A percentile compares a stretch with the other conserved stretches of the same genome.
Conservation (phyloP, 2,797 vertebrate species). For the Stomatorhinus walkeri region DNA sequence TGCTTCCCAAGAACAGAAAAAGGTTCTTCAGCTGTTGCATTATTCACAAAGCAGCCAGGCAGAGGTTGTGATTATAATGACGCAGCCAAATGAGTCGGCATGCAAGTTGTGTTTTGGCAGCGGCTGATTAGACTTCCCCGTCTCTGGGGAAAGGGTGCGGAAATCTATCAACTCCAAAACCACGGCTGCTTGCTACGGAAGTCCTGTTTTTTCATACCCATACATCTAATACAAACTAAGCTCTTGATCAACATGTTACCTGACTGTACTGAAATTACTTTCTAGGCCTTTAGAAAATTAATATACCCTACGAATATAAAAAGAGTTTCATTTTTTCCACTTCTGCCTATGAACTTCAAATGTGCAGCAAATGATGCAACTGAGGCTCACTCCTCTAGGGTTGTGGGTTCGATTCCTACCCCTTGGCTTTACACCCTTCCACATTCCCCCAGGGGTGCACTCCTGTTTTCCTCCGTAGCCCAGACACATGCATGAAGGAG, state of each 20-base stretch:
- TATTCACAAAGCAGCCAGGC: not conserved
- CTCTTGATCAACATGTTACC: not conserved
- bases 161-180: not conserved
- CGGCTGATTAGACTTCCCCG: not conserved
- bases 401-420: not conserved
- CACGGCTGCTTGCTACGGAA: not conserved
- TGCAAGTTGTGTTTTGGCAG: not conserved
- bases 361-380: not conserved
- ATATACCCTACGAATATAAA: not conserved
- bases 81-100: not conserved
- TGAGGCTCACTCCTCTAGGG: not conserved
- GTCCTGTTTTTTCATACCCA: not conserved
- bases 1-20: not conserved
- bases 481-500: not conserved
- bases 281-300: not conserved
- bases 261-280: not conserved
- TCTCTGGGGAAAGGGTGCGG: not conserved
- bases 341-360: not conserved
- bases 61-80: constrained; percentile 1
- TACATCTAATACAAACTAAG: not conserved
- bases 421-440: not conserved
- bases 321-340: not conserved
- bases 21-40: not conserved
- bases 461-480: not conserved
- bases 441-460: not conserved